Evolutionary conservation across 2,888 invertebrate species (phyloP).

Genomic region (Hedychridium roseum): DNA sequence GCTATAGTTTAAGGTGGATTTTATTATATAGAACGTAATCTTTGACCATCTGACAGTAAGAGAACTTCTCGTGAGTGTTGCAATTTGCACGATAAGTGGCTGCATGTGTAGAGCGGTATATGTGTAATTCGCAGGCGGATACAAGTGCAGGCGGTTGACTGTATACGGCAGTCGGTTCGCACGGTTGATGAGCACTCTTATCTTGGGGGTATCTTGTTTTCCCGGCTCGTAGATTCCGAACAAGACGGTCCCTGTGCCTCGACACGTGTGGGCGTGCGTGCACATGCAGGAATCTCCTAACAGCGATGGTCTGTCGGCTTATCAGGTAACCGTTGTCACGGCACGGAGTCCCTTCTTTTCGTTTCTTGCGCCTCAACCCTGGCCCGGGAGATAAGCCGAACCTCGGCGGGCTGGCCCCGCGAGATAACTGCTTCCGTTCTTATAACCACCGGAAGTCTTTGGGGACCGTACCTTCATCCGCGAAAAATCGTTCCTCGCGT

Average conservation of each 20-base stretch:
- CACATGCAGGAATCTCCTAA: slow-evolving; percentile 27
- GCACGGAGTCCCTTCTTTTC: slow-evolving; percentile 15
- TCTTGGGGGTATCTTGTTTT: slow-evolving; percentile 17
- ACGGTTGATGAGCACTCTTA: slow-evolving; percentile 29
- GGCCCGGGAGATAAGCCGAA: slow-evolving; percentile 11
- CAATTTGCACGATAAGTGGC: too few relatives aligned
- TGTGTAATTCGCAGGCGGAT: too few relatives aligned
- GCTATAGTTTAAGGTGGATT: too few relatives aligned
- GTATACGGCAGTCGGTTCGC: slow-evolving; percentile 23
- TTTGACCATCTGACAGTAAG: too few relatives aligned
- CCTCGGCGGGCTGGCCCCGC: too few relatives aligned
- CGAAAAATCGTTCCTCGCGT: too few relatives aligned
- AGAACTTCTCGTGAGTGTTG: too few relatives aligned
- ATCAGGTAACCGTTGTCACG: slow-evolving; percentile 26
- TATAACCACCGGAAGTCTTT: slow-evolving; percentile 8
- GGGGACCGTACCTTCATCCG: too few relatives aligned
- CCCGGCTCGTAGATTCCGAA: slow-evolving; percentile 20
- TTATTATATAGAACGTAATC: too few relatives aligned
- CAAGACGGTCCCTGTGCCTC: slow-evolving; percentile 31
- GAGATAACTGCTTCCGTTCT: slow-evolving; percentile 14
- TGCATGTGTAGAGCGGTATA: too few relatives aligned
- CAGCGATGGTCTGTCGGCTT: slow-evolving; percentile 18
- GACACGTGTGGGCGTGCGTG: not conserved
- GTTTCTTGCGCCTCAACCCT: slow-evolving; percentile 1
- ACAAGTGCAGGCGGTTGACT: slow-evolving; percentile 6